A percentile compares a stretch with the other conserved stretches of the same genome.
Evolutionary conservation across 2,888 invertebrate genomes (phyloP).

Genomic region (Oscheius onirici): DNA sequence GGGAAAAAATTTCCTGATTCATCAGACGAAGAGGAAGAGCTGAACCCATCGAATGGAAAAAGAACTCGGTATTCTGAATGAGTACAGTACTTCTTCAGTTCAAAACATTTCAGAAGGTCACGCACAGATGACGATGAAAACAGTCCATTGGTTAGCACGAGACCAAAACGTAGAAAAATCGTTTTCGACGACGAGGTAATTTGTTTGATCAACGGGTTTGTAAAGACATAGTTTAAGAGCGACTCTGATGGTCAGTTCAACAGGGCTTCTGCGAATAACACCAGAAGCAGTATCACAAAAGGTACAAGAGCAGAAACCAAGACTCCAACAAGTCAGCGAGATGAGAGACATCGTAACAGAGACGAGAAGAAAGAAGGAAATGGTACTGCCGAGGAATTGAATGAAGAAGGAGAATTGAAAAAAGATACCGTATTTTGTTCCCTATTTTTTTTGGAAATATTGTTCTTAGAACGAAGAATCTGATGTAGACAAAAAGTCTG

Average conservation of each 20-base stretch:
- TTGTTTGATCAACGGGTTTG: not conserved
- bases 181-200: constrained; percentile 20
- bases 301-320: not conserved
- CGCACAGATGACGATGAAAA: constrained; percentile 14
- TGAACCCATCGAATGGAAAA: constrained; percentile 17
- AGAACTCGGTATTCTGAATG: constrained; percentile 15
- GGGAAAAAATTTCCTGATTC: constrained; percentile 41
- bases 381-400: constrained; percentile 25
- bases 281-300: not conserved
- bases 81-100: no score
- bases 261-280: not conserved
- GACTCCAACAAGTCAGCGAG: not conserved
- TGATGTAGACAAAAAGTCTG: constrained; percentile 26
- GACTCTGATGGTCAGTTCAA: not conserved
- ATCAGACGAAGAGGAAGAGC: constrained; percentile 32
- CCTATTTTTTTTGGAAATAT: not conserved
- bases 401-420: constrained; percentile 24
- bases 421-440: constrained; percentile 14
- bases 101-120: not conserved
- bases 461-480: not conserved
- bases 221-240: not conserved
- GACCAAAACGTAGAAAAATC: constrained; percentile 21
- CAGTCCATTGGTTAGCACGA: not conserved
- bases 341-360: not conserved
- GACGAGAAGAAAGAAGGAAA: not conserved